These are phyloP conservation scores for Hermaeophaga mercurialis DNA, from an alignment of 2,888 invertebrate genomes.

Conservation along the genomic window DNA sequence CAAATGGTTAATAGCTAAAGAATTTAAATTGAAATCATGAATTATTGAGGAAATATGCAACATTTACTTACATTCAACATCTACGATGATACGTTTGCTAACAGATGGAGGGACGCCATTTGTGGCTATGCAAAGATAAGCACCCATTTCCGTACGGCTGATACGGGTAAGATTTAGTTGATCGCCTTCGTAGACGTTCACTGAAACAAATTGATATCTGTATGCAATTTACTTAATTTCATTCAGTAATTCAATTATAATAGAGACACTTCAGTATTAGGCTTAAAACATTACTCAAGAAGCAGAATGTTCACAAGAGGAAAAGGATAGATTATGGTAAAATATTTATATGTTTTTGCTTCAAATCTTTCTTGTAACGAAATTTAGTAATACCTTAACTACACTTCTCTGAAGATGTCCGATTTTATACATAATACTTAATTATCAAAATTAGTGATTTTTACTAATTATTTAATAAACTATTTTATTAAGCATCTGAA, in stretches of 20 bases:
- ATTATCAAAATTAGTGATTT: too few species aligned
- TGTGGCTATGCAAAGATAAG: constrained; percentile 82
- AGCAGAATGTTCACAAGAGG: too few species aligned
- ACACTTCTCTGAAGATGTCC: too few species aligned
- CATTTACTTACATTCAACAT: constrained; percentile 82
- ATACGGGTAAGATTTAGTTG: constrained; percentile 84
- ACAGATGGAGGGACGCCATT: constrained; percentile 91
- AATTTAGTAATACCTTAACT: too few species aligned
- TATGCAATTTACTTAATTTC: constrained; percentile 18
- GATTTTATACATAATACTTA: too few species aligned
- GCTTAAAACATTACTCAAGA: too few species aligned
- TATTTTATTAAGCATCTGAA: too few species aligned
- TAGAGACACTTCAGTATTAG: constrained; percentile 3
- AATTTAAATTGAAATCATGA: constrained; percentile 27
- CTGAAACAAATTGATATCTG: constrained; percentile 61
- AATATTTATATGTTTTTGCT: too few species aligned
- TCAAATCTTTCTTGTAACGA: too few species aligned
- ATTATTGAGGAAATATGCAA: constrained; percentile 38
- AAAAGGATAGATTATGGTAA: too few species aligned
- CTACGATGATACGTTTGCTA: constrained; percentile 88
- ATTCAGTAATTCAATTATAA: constrained; percentile 13
- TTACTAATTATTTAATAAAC: too few species aligned
- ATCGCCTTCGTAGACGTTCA: constrained; percentile 82
- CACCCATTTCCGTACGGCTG: constrained; percentile 87
- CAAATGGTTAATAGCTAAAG: constrained; percentile 3